These are phyloP conservation scores for Lingula anatina DNA, from an alignment of 2,888 invertebrate genomes.

Conservation along the genomic window DNA sequence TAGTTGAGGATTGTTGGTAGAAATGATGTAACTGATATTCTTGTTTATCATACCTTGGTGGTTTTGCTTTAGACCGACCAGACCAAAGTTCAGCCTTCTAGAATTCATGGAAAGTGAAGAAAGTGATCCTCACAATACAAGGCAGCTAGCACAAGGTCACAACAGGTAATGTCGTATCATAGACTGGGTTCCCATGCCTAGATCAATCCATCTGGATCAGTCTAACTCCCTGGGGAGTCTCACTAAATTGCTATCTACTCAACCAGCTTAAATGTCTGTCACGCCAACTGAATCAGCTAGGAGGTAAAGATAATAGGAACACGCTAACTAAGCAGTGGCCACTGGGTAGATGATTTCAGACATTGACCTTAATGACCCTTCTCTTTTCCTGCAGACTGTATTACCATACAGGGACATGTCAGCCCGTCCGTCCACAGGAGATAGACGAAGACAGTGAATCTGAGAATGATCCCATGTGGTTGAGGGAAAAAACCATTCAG, in stretches of 20 bases:
- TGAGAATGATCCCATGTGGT: conserved; percentile 91
- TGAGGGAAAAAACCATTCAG: conserved; percentile 58
- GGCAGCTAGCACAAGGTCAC: conserved; percentile 85
- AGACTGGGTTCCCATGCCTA: no score
- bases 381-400: conserved; percentile 58
- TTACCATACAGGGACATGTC: conserved; percentile 89
- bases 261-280: no score
- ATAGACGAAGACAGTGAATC: conserved; percentile 83
- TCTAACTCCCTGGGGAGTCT: no score
- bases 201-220: no score
- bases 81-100: conserved; percentile 66
- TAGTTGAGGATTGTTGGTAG: no score
- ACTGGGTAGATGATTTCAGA: background rate
- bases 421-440: conserved; percentile 91
- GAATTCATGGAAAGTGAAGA: conserved; percentile 85
- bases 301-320: no score
- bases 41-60: no score
- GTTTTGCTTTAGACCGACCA: conserved; percentile 55
- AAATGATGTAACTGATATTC: no score
- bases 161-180: conserved; percentile 61
- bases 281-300: no score
- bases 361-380: background rate
- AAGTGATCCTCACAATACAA: conserved; percentile 71
- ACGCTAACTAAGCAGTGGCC: no score
- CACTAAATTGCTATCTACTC: no score